Conservation (phyloP, 2,888 invertebrate genomes). For the Nebria salina region DNA sequence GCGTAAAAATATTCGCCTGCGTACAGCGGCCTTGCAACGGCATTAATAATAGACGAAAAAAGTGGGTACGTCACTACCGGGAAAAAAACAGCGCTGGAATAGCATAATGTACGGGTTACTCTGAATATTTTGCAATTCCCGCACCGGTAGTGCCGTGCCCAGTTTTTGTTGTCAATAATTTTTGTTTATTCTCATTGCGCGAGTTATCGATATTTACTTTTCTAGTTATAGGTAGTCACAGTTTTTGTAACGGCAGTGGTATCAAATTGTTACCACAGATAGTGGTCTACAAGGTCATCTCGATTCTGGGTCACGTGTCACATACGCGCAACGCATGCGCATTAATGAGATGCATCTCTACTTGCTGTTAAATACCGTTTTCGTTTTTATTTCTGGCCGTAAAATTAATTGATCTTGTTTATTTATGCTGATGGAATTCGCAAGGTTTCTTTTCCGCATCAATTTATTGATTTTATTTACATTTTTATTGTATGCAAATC, state of each 20-base stretch:
- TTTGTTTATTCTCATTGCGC: slow-evolving; percentile 17
- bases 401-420: not conserved
- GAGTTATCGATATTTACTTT: slow-evolving; percentile 38
- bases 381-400: slow-evolving; percentile 3
- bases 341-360: not conserved
- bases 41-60: not conserved
- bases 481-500: not conserved
- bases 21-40: slow-evolving; percentile 29
- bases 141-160: too few relatives aligned
- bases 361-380: not conserved
- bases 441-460: not conserved
- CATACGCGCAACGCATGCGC: slow-evolving; percentile 16
- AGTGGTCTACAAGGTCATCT: slow-evolving; percentile 31
- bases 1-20: slow-evolving; percentile 22
- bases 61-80: too few relatives aligned
- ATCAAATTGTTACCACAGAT: not conserved
- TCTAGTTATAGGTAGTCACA: slow-evolving; percentile 26
- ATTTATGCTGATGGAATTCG: not conserved
- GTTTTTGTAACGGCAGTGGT: not conserved
- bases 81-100: too few relatives aligned
- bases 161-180: not conserved
- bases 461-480: not conserved
- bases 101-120: too few relatives aligned
- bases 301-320: slow-evolving; percentile 39
- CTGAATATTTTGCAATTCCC: too few relatives aligned